Evolutionary conservation across 2,888 invertebrate species (phyloP).

Genomic region (Trissoscelio sp.): DNA sequence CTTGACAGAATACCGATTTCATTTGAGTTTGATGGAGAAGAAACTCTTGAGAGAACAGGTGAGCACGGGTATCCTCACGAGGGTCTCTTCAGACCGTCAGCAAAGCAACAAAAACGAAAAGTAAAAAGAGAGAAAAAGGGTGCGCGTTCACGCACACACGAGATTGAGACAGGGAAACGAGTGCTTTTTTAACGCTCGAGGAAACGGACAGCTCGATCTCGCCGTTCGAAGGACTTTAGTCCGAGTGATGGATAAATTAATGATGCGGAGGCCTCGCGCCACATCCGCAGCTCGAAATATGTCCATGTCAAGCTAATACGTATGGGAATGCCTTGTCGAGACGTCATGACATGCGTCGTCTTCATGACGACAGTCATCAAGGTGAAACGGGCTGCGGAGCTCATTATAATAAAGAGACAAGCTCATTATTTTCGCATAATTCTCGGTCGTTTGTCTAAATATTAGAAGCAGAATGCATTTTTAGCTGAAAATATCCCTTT

Average conservation of each 20-base stretch:
- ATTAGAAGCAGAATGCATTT: background rate
- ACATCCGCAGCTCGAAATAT: conserved; percentile 73
- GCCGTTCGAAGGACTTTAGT: conserved; percentile 45
- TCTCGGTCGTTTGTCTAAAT: conserved; percentile 5
- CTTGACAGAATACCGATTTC: conserved; percentile 65
- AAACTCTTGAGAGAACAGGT: conserved; percentile 66
- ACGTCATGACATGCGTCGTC: conserved; percentile 67
- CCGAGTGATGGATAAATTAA: conserved; percentile 78
- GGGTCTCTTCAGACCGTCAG: conserved; percentile 63
- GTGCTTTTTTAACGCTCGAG: conserved; percentile 69
- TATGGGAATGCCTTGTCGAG: conserved; percentile 41
- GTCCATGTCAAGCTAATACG: conserved; percentile 74
- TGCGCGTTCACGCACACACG: conserved; percentile 24
- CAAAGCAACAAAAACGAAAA: conserved; percentile 30
- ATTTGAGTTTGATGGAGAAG: conserved; percentile 67
- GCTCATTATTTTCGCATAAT: conserved; percentile 32
- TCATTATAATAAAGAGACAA: conserved; percentile 48
- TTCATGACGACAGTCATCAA: conserved; percentile 60
- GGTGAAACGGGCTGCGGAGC: conserved; percentile 44
- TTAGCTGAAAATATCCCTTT: background rate
- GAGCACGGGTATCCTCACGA: conserved; percentile 62
- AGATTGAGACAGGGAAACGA: conserved; percentile 59
- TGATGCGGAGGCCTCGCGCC: conserved; percentile 72
- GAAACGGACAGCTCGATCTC: conserved; percentile 50
- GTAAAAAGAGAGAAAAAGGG: conserved; percentile 29